Evolutionary conservation across 2,113 vertebrate species (phyloP).

Genomic region (Entosphenus tridentatus): DNA sequence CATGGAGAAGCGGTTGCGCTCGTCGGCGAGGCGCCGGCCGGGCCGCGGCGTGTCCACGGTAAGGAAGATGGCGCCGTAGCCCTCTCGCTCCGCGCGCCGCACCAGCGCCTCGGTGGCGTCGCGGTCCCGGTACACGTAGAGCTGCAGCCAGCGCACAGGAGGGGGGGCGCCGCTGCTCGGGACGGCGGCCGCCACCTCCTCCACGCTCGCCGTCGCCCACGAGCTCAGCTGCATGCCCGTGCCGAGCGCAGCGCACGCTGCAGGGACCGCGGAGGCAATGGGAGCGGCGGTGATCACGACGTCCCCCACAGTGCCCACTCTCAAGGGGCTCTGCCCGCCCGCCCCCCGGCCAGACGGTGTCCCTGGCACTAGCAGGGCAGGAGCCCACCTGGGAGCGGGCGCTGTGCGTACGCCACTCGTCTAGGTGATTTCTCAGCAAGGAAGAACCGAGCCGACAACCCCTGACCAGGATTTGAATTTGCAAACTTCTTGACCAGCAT

Average conservation of each 20-base stretch:
- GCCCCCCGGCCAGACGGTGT: too few relatives aligned
- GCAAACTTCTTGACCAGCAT: too few relatives aligned
- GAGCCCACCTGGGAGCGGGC: too few relatives aligned
- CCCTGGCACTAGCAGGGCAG: too few relatives aligned
- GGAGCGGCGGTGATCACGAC: too few relatives aligned
- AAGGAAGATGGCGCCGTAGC: conserved; percentile 65
- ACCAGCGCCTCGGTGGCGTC: conserved; percentile 44
- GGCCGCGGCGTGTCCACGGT: conserved; percentile 47
- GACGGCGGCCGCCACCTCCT: conserved; percentile 43
- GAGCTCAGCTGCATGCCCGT: conserved; percentile 63
- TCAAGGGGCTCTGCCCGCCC: too few relatives aligned
- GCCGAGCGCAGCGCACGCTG: conserved; percentile 33
- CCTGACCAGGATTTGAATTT: too few relatives aligned
- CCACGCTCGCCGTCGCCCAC: conserved; percentile 46
- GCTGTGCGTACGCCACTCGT: too few relatives aligned
- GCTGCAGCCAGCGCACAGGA: conserved; percentile 59
- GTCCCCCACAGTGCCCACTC: too few relatives aligned
- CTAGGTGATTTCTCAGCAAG: too few relatives aligned
- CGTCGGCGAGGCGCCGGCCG: conserved; percentile 45
- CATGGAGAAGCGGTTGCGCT: conserved; percentile 50
- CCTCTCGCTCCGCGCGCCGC: conserved; percentile 31
- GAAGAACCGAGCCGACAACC: too few relatives aligned
- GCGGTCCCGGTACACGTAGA: conserved; percentile 52
- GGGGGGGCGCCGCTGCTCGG: conserved; percentile 20
- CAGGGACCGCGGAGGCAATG: too few relatives aligned